These are phyloP conservation scores for Nomada ferruginata DNA, from an alignment of 2,888 invertebrate species.

Conservation along the genomic window DNA sequence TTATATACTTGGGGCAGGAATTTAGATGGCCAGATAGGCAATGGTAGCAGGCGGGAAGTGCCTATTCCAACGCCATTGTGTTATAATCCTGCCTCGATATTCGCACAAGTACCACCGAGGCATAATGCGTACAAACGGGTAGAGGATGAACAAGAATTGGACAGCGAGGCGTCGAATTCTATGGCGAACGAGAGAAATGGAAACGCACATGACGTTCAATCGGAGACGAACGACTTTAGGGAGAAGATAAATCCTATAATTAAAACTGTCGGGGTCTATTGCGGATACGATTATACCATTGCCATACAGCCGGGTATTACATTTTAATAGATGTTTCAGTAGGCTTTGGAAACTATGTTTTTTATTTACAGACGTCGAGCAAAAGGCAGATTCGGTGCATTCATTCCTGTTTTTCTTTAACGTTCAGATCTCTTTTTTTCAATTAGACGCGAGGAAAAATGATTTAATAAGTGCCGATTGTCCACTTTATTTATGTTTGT, in stretches of 20 bases:
- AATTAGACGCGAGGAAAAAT: neutral
- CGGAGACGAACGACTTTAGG: constrained; percentile 69
- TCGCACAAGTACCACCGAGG: constrained; percentile 76
- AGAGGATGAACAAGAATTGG: constrained; percentile 48
- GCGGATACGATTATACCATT: constrained; percentile 92
- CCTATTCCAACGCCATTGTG: constrained; percentile 86
- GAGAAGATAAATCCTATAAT: constrained; percentile 77
- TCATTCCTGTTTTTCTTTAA: neutral
- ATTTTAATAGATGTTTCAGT: neutral
- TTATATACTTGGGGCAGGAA: constrained; percentile 95
- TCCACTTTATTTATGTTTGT: neutral
- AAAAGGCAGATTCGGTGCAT: neutral
- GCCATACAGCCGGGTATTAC: constrained; percentile 85
- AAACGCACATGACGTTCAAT: constrained; percentile 42
- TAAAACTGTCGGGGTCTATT: constrained; percentile 85
- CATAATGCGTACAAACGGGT: constrained; percentile 56
- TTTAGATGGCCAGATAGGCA: constrained; percentile 95
- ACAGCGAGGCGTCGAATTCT: constrained; percentile 13
- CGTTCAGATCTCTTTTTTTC: neutral
- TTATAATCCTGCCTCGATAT: constrained; percentile 82
- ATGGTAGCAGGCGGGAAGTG: constrained; percentile 88
- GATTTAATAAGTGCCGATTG: neutral
- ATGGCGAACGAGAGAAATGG: constrained; percentile 48
- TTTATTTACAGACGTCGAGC: neutral
- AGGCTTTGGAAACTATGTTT: constrained; percentile 52